These are phyloP conservation scores for Taeniopygia guttata DNA, from an alignment of 2,797 vertebrate genomes.

Conservation along the genomic window DNA sequence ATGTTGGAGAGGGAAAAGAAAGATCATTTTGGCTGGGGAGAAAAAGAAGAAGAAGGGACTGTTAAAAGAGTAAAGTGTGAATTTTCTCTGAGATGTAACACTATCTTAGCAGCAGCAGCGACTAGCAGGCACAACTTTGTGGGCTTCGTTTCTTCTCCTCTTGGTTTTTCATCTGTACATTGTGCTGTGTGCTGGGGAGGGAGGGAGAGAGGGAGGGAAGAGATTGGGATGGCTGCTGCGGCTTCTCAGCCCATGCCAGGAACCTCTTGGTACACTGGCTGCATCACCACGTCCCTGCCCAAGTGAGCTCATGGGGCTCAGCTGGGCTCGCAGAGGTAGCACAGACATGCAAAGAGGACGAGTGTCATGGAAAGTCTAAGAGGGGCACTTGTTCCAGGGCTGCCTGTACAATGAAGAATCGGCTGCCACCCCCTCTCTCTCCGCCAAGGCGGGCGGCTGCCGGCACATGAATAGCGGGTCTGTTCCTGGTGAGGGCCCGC, in stretches of 20 bases:
- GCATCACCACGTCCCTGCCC: not conserved
- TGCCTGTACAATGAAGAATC: slow-evolving; percentile 12
- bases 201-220: not conserved
- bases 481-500: slow-evolving; percentile 58
- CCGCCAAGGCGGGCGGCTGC: slow-evolving; percentile 39
- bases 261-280: slow-evolving; percentile 47
- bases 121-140: not conserved
- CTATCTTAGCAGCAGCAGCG: not conserved
- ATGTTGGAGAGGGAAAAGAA: not conserved
- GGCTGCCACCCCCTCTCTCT: not conserved
- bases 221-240: not conserved
- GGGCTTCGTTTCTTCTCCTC: not conserved
- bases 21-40: not conserved
- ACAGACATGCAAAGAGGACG: not conserved
- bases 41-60: not conserved
- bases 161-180: not conserved
- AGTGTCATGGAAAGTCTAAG: slow-evolving; percentile 2
- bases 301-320: slow-evolving; percentile 59
- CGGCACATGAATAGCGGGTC: slow-evolving; percentile 73
- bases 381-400: not conserved
- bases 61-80: not conserved
- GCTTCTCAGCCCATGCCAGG: slow-evolving; percentile 38
- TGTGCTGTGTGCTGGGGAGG: not conserved
- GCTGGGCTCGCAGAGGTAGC: slow-evolving; percentile 18
- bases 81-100: not conserved